Evolutionary conservation across 2,113 vertebrate genomes (phyloP).

Genomic region (Cephalopterus ornatus): DNA sequence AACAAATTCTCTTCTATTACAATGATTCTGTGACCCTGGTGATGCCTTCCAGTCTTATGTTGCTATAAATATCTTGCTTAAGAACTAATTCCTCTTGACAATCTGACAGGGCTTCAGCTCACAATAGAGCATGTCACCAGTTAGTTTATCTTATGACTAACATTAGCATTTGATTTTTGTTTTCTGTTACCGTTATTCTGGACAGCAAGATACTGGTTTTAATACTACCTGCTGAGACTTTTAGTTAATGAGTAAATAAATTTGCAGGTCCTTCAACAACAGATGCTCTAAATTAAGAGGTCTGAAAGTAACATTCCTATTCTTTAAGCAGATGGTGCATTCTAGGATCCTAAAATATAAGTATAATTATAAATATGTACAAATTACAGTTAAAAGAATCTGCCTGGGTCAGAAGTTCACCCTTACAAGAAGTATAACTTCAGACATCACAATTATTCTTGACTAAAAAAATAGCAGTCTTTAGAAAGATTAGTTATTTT

Average conservation of each 20-base stretch:
- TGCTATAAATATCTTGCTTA: constrained; percentile 60
- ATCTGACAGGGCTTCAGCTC: neutral
- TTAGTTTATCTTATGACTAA: constrained; percentile 20
- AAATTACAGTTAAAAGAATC: neutral
- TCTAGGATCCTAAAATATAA: neutral
- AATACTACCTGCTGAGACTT: neutral
- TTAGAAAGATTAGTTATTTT: neutral
- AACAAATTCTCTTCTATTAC: constrained; percentile 33
- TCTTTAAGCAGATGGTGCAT: neutral
- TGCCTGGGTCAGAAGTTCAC: neutral
- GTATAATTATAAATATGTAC: neutral
- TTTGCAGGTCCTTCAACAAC: neutral
- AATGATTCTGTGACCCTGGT: constrained; percentile 26
- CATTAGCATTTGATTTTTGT: constrained; percentile 3
- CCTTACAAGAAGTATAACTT: neutral
- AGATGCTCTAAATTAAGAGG: neutral
- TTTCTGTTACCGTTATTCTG: neutral
- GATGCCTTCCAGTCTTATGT: constrained; percentile 45
- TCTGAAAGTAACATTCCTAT: neutral
- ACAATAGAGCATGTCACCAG: neutral
- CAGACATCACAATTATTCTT: neutral
- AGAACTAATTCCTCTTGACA: constrained; percentile 53
- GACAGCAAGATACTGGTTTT: neutral
- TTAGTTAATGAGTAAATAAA: neutral
- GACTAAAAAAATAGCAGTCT: neutral